These are phyloP conservation scores for Ypsolopha scabrella DNA, from an alignment of 2,888 invertebrate genomes.

Conservation along the genomic window DNA sequence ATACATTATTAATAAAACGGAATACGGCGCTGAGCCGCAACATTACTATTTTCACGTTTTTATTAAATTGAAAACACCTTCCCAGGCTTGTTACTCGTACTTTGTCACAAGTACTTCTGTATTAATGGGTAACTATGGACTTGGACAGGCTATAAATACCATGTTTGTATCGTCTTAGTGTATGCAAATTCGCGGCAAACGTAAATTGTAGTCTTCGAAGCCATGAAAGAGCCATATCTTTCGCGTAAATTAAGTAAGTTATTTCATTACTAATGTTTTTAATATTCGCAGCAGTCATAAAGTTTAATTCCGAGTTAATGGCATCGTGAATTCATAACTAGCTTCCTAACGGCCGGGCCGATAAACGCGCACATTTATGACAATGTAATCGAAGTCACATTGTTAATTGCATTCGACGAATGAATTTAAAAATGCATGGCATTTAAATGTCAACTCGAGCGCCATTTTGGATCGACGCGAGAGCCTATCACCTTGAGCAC, in stretches of 20 bases:
- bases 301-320: conserved; percentile 39
- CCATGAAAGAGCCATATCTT: conserved; percentile 16
- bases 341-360: conserved; percentile 40
- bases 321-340: conserved; percentile 37
- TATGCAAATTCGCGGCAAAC: background rate
- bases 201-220: background rate
- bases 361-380: conserved; percentile 48
- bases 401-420: conserved; percentile 60
- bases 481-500: conserved; percentile 66
- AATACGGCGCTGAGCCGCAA: conserved; percentile 4
- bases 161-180: background rate
- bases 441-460: conserved; percentile 66
- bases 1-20: conserved; percentile 18
- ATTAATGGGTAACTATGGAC: background rate
- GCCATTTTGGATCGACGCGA: conserved; percentile 62
- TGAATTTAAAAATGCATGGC: conserved; percentile 68
- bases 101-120: background rate
- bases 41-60: conserved; percentile 5
- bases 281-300: conserved; percentile 41
- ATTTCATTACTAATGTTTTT: conserved; percentile 32
- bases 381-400: conserved; percentile 61
- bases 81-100: background rate
- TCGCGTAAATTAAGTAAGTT: conserved; percentile 31
- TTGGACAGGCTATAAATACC: background rate
- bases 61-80: background rate